phyloP scores from a whole-genome alignment of 1,140 invertebrate genomes.

The Atta texana region DNA sequence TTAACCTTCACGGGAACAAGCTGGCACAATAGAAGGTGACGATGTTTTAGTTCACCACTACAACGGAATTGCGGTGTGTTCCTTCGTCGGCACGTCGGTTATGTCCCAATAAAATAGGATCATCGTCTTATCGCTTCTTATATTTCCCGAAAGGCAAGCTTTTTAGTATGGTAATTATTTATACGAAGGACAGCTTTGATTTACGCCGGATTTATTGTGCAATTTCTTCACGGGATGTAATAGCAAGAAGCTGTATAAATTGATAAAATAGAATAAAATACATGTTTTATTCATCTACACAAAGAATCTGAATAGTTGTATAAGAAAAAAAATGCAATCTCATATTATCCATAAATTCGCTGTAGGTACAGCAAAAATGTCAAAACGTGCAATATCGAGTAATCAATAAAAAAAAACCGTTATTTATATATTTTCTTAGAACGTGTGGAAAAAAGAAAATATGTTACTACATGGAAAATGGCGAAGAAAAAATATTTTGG shows the following conservation, averaged over 20 bases:
- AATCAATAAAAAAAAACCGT: neutral
- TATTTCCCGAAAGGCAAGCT: neutral
- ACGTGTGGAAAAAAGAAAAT: neutral
- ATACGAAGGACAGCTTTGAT: neutral
- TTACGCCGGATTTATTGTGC: neutral
- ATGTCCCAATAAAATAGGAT: conserved; percentile 42
- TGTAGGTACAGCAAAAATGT: neutral
- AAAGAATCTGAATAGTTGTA: neutral
- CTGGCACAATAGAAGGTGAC: neutral
- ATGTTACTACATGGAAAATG: neutral
- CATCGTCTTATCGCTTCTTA: conserved; percentile 31
- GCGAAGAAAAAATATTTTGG: neutral
- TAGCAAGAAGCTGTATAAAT: conserved; percentile 13
- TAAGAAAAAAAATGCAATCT: neutral
- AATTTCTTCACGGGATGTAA: neutral
- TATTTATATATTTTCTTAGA: neutral
- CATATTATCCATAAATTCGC: neutral
- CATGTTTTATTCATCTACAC: neutral
- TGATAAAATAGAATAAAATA: neutral
- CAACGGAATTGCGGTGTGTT: neutral
- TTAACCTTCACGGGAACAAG: conserved; percentile 48
- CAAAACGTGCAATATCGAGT: neutral
- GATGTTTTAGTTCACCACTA: conserved; percentile 4
- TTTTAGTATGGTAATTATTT: conserved; percentile 19
- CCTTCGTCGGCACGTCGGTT: neutral